Evolutionary conservation across 2,888 invertebrate genomes (phyloP).

Genomic region (Agonopterix heracliana): DNA sequence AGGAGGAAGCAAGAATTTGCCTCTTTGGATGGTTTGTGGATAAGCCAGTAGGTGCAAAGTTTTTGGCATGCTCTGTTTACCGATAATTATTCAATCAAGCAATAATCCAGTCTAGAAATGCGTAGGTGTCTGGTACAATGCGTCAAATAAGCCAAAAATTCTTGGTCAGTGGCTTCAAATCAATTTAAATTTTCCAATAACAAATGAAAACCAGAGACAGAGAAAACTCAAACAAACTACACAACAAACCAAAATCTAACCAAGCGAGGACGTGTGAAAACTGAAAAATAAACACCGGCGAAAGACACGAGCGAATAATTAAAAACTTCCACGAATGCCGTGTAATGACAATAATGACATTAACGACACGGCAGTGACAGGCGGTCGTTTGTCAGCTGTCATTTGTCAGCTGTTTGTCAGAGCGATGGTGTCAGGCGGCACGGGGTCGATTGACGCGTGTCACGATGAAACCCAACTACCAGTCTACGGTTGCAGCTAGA

Average conservation of each 20-base stretch:
- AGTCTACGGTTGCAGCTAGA: constrained; percentile 12
- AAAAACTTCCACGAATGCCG: constrained; percentile 50
- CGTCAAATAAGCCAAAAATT: too few relatives aligned
- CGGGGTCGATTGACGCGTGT: constrained; percentile 55
- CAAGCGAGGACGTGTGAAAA: constrained; percentile 5
- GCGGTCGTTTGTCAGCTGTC: constrained; percentile 55
- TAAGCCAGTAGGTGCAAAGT: too few relatives aligned
- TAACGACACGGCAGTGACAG: constrained; percentile 43
- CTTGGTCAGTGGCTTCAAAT: too few relatives aligned
- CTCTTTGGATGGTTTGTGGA: too few relatives aligned
- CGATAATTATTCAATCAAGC: too few relatives aligned
- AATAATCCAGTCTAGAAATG: too few relatives aligned
- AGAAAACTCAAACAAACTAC: constrained; percentile 11
- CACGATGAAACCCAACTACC: constrained; percentile 22
- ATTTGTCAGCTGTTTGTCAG: constrained; percentile 55
- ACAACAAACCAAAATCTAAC: constrained; percentile 18
- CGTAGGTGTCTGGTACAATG: too few relatives aligned
- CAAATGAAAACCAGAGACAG: neutral
- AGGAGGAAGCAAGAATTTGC: too few relatives aligned
- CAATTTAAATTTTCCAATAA: neutral
- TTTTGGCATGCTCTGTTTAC: too few relatives aligned
- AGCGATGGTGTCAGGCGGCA: constrained; percentile 61
- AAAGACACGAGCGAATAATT: constrained; percentile 38
- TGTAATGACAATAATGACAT: constrained; percentile 52
- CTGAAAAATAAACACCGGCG: constrained; percentile 12